Percentiles rank a stretch among this genome's conserved stretches.
Conservation (phyloP, 2,797 vertebrate genomes). For the Pelobates cultripes region DNA sequence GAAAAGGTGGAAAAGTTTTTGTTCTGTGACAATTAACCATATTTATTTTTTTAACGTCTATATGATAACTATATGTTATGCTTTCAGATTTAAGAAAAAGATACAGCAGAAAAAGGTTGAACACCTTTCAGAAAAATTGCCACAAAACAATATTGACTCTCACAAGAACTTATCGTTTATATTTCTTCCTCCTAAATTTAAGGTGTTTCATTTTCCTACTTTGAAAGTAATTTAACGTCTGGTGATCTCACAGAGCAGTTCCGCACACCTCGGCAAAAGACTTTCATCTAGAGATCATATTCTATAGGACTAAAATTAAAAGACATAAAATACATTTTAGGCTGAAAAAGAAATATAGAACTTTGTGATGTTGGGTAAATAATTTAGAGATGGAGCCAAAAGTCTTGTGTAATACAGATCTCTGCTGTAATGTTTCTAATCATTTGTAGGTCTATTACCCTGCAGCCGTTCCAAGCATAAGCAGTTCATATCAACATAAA, state of each 20-base stretch:
- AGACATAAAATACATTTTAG: slow-evolving; percentile 15
- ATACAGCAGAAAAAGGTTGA: too few species aligned
- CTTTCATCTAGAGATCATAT: not conserved
- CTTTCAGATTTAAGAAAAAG: too few species aligned
- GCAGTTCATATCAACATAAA: slow-evolving; percentile 23
- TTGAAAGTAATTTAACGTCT: not conserved
- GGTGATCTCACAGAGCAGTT: not conserved
- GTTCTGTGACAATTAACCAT: too few species aligned
- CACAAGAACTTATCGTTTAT: not conserved
- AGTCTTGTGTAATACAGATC: slow-evolving; percentile 9
- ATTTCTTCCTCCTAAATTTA: not conserved
- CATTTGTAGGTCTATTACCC: slow-evolving; percentile 29
- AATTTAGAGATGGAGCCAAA: slow-evolving; percentile 2
- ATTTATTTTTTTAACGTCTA: too few species aligned
- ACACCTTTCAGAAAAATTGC: too few species aligned
- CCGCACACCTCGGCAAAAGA: not conserved
- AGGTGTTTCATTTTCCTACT: not conserved
- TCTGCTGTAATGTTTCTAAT: not conserved
- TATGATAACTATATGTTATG: too few species aligned
- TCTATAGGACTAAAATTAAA: not conserved
- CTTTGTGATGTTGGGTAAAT: not conserved
- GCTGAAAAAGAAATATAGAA: not conserved
- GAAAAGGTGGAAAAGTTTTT: too few species aligned
- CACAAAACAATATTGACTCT: not conserved
- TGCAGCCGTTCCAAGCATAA: slow-evolving; percentile 3